A percentile compares a stretch with the other conserved stretches of the same genome.
Conservation (phyloP, 30 jellyfish, hydroid and myxozoan genomes). For the Catostylus mosaicus region DNA sequence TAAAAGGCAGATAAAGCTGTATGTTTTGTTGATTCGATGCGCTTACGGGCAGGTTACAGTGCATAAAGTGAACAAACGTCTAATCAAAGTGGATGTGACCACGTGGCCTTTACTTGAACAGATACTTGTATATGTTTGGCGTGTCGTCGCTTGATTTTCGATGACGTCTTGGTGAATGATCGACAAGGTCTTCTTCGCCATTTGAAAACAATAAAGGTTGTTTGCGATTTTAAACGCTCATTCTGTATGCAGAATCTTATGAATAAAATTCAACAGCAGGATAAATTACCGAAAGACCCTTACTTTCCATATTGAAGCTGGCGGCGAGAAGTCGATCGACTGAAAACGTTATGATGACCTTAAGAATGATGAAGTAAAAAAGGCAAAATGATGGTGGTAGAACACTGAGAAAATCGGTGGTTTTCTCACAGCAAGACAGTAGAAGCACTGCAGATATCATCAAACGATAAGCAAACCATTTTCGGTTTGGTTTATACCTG, state of each 20-base stretch:
- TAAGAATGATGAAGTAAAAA: too few species aligned
- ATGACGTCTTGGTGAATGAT: neutral
- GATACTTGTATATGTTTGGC: neutral
- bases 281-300: neutral
- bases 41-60: constrained; percentile 29
- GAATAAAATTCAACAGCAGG: neutral
- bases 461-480: neutral
- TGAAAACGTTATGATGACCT: neutral
- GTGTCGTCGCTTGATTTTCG: neutral
- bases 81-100: constrained; percentile 7
- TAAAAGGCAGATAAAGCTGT: neutral
- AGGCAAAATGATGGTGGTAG: too few species aligned
- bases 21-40: neutral
- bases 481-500: constrained; percentile 8
- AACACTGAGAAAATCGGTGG: neutral
- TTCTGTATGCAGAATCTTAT: constrained; percentile 6
- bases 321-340: neutral
- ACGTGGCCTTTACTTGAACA: constrained; percentile 31
- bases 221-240: neutral
- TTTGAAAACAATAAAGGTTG: neutral
- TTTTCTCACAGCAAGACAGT: constrained; percentile 3
- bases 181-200: neutral
- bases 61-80: constrained; percentile 38
- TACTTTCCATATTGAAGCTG: neutral
- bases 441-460: neutral